phyloP scores from a whole-genome alignment of 2,113 vertebrate genomes.

The human (Homo sapiens) region GRCh38 chr2:20609001-20609500 shows the following conservation, averaged over 20 bases:
- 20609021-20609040: neutral
- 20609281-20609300: neutral
- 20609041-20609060: neutral
- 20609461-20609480: neutral
- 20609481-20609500: too few species aligned
- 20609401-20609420: neutral
- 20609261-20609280: neutral
- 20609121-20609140: neutral
- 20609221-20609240: neutral
- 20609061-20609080: neutral
- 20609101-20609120: neutral
- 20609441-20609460: too few species aligned
- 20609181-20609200: neutral
- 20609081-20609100: neutral
- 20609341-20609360: neutral
- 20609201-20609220: neutral
- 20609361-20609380: neutral
- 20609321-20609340: neutral
- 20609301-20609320: neutral
- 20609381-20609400: neutral
- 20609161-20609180: too few species aligned
- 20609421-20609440: neutral
- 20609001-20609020: neutral
- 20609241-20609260: too few species aligned
- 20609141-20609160: neutral